A percentile compares a stretch with the other conserved stretches of the same genome.
Evolutionary conservation across 2,797 vertebrate genomes (phyloP).

Genomic region (Diplodus puntazzo): DNA sequence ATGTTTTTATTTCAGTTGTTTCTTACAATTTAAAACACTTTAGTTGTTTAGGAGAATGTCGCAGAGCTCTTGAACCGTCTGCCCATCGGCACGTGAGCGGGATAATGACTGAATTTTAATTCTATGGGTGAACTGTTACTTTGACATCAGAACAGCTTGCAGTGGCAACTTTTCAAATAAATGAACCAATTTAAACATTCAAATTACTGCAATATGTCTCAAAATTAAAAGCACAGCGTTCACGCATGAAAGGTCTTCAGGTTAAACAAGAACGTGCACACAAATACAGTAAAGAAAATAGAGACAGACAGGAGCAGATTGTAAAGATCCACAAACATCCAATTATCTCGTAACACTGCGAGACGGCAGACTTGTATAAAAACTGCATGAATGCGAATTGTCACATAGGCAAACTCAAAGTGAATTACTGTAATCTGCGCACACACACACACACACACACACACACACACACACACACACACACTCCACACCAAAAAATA

Average conservation of each 20-base stretch:
- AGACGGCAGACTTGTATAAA: not conserved
- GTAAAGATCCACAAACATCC: not conserved
- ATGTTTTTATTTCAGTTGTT: too few species aligned
- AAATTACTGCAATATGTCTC: not conserved
- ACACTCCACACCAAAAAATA: not conserved
- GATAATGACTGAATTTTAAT: too few species aligned
- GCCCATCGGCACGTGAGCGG: too few species aligned
- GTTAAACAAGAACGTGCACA: not conserved
- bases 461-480: not conserved
- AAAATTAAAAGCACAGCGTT: not conserved
- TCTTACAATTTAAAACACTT: too few species aligned
- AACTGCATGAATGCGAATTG: not conserved
- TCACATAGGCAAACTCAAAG: not conserved
- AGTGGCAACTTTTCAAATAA: not conserved
- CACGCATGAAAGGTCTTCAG: not conserved
- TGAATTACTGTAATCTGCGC: not conserved
- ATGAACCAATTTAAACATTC: not conserved
- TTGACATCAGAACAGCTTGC: too few species aligned
- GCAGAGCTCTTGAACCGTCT: too few species aligned
- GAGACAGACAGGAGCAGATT: not conserved
- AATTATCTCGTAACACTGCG: conserved; percentile 12
- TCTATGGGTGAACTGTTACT: not conserved
- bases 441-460: not conserved
- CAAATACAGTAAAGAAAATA: not conserved
- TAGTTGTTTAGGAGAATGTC: too few species aligned